A percentile compares a stretch with the other conserved stretches of the same genome.
Conservation (phyloP, 2,797 vertebrate genomes). For the Melopsittacus undulatus region DNA sequence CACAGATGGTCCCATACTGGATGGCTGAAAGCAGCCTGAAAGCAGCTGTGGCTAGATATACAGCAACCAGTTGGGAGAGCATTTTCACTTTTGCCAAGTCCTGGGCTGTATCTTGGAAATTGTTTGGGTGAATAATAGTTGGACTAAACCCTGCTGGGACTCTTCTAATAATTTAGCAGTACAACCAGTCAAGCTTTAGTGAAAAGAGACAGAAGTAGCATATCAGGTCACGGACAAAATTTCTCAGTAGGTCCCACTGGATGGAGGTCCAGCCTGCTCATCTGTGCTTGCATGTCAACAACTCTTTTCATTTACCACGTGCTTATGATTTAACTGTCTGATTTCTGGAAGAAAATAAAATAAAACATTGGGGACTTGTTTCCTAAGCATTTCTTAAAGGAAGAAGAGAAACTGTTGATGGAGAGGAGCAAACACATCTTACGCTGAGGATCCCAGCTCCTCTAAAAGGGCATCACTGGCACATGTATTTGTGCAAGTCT, state of each 20-base stretch:
- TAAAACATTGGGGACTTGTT: neutral
- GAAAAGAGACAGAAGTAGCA: neutral
- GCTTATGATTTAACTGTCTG: neutral
- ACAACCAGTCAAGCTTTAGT: neutral
- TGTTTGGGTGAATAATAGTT: neutral
- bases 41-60: neutral
- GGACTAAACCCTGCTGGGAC: neutral
- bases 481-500: neutral
- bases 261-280: neutral
- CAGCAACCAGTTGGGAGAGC: accelerated
- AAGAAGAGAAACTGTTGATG: constrained; percentile 28
- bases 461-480: neutral
- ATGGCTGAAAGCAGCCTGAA: neutral
- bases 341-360: neutral
- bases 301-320: neutral
- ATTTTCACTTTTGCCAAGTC: neutral
- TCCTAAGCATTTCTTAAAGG: neutral
- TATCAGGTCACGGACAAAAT: neutral
- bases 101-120: neutral
- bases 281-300: neutral
- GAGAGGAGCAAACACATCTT: neutral
- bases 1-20: neutral
- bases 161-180: neutral
- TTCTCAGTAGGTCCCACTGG: neutral
- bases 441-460: accelerated